phyloP scores from a whole-genome alignment of 2,888 invertebrate genomes.

The Opisthograptis luteolata region DNA sequence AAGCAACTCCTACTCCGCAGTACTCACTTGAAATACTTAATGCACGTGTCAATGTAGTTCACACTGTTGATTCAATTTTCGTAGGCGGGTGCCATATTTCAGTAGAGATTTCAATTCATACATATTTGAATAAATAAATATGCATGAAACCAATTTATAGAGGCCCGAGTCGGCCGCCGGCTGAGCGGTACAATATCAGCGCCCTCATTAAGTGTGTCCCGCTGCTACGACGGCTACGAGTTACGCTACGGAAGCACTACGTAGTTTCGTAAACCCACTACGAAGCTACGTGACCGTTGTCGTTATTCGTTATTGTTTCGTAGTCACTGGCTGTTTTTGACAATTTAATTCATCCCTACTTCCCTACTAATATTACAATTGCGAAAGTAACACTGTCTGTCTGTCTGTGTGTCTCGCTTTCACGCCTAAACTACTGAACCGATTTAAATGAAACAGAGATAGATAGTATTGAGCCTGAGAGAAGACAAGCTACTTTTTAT shows the following conservation, averaged over 20 bases:
- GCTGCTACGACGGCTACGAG: conserved; percentile 61
- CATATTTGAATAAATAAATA: conserved; percentile 85
- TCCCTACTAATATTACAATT: too few relatives aligned
- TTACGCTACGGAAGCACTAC: conserved; percentile 61
- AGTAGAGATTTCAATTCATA: conserved; percentile 83
- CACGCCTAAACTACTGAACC: too few relatives aligned
- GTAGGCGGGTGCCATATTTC: conserved; percentile 73
- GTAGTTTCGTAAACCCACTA: conserved; percentile 49
- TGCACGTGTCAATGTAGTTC: conserved; percentile 68
- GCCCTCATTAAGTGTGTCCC: conserved; percentile 73
- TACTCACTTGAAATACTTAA: conserved; percentile 34
- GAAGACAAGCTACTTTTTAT: too few relatives aligned
- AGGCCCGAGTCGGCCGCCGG: conserved; percentile 58
- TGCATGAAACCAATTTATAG: conserved; percentile 84
- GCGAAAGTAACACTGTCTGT: too few relatives aligned
- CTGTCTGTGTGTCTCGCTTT: too few relatives aligned
- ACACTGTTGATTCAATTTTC: conserved; percentile 76
- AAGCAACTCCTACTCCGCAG: conserved; percentile 10
- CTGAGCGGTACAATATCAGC: conserved; percentile 71
- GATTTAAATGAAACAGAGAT: too few relatives aligned
- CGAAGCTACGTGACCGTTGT: too few relatives aligned
- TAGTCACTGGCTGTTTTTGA: background rate
- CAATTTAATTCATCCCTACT: too few relatives aligned
- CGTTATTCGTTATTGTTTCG: conserved; percentile 51
- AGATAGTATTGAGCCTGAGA: too few relatives aligned